Percentiles rank a stretch among this genome's conserved stretches.
phyloP scores from a whole-genome alignment of 2,113 vertebrate genomes.

The Macroglossus sobrinus region DNA sequence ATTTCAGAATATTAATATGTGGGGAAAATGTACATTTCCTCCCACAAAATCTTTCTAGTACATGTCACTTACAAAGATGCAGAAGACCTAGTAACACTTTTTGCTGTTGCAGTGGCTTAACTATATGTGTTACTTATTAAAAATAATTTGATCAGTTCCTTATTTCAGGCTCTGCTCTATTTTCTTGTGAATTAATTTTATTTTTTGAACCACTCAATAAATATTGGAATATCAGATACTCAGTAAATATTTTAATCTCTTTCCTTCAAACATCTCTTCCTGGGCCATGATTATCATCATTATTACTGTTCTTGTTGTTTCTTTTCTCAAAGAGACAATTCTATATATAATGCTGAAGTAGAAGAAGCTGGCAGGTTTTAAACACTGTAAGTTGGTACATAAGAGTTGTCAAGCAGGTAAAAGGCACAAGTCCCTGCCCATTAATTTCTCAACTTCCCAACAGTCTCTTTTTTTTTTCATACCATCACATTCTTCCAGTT shows the following conservation, averaged over 20 bases:
- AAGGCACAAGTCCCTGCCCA: background rate
- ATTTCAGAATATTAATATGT: background rate
- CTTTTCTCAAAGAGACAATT: background rate
- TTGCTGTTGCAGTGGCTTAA: background rate
- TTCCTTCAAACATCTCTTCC: background rate
- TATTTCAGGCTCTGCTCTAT: background rate
- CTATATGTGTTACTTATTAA: background rate
- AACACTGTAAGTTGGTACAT: background rate
- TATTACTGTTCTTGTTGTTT: background rate
- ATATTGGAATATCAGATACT: background rate
- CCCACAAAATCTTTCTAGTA: background rate
- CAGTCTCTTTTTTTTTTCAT: background rate
- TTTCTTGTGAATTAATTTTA: constrained; percentile 1
- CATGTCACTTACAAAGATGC: background rate
- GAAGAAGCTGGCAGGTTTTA: background rate
- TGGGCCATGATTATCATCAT: background rate
- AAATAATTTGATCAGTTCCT: background rate
- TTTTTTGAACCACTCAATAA: background rate
- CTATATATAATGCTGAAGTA: background rate
- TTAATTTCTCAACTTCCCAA: background rate
- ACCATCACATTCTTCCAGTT: background rate
- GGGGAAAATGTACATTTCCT: background rate
- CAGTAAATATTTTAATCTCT: background rate
- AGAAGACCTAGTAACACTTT: background rate
- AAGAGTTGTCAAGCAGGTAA: background rate